Evolutionary conservation across 2,797 vertebrate genomes (phyloP), one percentile per base, ranked within the genome.

Genomic region (Furcifer pardalis): DNA sequence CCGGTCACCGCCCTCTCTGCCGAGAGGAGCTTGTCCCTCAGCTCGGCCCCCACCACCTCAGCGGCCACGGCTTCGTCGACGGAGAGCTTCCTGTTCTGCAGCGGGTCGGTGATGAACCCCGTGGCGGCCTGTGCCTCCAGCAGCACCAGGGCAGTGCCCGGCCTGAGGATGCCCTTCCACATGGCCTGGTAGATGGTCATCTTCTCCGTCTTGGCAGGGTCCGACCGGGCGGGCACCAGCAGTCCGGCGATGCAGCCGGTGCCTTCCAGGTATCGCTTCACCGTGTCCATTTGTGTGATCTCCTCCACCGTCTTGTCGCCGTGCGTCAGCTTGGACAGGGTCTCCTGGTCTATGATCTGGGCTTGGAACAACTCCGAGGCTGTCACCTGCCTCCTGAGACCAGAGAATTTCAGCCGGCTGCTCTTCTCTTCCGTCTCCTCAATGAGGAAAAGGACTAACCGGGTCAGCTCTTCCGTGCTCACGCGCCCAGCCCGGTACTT

Each of bases 101-200:
- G 91, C 2, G 97, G 97, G 94, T 98, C 97, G n/a, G 97, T 94
- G 93, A 98, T 83, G 88, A 95, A 97, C 86, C 97, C 97, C 17
- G 97, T 98, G 46, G 97, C 97, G 40, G 97, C 97, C 94, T 98
- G 97, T 1, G 97, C 97, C 90, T 98, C 97, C 75, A 98, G 94
- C 42, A 98, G 94, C 89, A 97, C 90, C 17, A 98, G 91, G 19
- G 97, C 97, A 17, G 97, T 97, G 86, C 96, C 97, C 3, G 96
- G 97, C 95, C 96, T 96, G 82, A 98, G 88, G 63, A 97, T 84
- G 7, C 95, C 92, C 91, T 96, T 91, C 91, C 93, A 95, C 97
- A 97, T 97, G 88, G 97, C 97, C 89, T 97, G 89, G 93, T 97
- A 98, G 86, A 98, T 96, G 85, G 89, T 92, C 91, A 95, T 92